Base-by-base conservation (phyloP, 2,113 vertebrate species). In the Eulemur macaco region DNA sequence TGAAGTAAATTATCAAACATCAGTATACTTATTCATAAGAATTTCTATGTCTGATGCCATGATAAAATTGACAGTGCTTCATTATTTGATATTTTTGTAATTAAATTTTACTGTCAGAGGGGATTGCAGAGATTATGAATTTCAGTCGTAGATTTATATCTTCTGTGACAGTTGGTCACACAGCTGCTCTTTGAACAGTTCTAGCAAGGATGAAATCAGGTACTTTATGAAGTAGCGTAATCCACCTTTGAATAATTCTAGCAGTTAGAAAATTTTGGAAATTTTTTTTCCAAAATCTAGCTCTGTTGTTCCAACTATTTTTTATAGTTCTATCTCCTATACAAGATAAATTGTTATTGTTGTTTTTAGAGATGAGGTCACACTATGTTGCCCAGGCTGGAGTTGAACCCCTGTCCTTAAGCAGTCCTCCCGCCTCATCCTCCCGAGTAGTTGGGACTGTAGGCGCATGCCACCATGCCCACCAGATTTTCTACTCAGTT, bases 21-120 rank as follows among this genome's bases (percentile, higher is more conserved):
- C 66, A 77, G n/a, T 76, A 20, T 60, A 96, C 83, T 77, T 93
- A 63, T 83, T 94, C 42, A 20, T 91, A 64, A 58, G 13, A 95
- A 34, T 94, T 74, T 94, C 60, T 86, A 0, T 93, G 78, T 84
- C 23, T 97, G 52, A 29, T 78, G 52, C 11, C 42, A 42, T 95
- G 39, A 78, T 90, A 78, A 83, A 60, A 89, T 77, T 84, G 69
- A 3, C 0, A 82, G 37, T 84, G 54, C 92, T 94, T 89, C 64
- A 58, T 91, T 91, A 5, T 94, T 93, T 94, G 15, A 69, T 95
- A 52, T 31, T 97, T 47, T 92, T 39, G 10, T 74, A 80, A 68
- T 89, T 60, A 60, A 64, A n/a, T 95, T 95, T 94, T 93, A 68
- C 58, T 89, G 5, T 81, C 78, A 68, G 37, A 93, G 50, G 29